These are phyloP conservation scores for Gallinago solitaria DNA, from an alignment of 2,797 vertebrate species.

Conservation along the genomic window DNA sequence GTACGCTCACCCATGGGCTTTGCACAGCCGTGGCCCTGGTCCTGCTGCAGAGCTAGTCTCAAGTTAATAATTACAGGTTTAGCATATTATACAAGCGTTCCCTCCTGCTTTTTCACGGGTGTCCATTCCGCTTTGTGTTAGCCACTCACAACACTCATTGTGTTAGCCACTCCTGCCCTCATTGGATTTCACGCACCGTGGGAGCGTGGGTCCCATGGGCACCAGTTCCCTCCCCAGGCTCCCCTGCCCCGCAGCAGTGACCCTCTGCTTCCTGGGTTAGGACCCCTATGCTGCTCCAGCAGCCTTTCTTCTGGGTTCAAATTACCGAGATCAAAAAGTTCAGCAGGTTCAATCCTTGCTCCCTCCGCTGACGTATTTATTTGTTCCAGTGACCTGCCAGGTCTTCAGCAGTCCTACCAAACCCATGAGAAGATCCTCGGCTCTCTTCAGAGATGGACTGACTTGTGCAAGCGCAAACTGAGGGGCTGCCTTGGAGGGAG, in stretches of 20 bases:
- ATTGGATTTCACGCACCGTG: neutral
- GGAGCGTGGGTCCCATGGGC: neutral
- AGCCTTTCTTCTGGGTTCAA: neutral
- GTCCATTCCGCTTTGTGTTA: neutral
- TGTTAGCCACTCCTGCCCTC: neutral
- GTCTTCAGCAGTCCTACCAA: neutral
- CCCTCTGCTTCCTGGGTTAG: neutral
- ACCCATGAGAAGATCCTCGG: neutral
- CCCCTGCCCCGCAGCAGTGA: neutral
- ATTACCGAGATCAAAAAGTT: neutral
- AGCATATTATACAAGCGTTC: neutral
- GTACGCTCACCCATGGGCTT: neutral
- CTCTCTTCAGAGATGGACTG: neutral
- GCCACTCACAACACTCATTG: neutral
- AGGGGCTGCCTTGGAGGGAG: neutral
- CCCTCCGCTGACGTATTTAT: neutral
- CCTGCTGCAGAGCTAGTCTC: neutral
- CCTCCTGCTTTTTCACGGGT: neutral
- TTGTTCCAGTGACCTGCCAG: neutral
- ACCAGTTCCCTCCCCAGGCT: neutral
- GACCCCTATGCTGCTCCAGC: accelerated
- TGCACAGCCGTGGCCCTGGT: neutral
- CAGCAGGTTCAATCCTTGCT: neutral
- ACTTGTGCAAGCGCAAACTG: neutral
- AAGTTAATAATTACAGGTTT: neutral